A percentile compares a stretch with the other conserved stretches of the same genome.
Evolutionary conservation across 2,888 invertebrate genomes (phyloP).

Genomic region (Gastrophysa polygoni): DNA sequence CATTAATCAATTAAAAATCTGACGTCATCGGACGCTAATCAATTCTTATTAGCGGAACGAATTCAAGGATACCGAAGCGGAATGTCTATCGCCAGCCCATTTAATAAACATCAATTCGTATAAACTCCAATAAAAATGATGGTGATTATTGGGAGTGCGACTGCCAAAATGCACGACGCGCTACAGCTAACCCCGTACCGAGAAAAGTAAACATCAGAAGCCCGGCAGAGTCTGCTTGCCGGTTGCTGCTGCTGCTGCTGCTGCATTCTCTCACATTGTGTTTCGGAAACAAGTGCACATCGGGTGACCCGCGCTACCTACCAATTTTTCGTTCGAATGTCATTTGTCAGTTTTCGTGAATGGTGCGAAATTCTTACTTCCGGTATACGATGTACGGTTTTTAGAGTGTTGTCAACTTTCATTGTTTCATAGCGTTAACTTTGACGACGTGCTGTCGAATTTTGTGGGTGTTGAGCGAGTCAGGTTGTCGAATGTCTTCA

Average conservation of each 20-base stretch:
- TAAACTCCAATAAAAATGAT: neutral
- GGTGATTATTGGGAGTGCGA: conserved; percentile 3
- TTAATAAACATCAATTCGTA: no score
- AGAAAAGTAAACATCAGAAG: conserved; percentile 28
- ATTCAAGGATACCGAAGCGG: no score
- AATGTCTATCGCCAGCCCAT: no score
- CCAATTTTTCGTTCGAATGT: neutral
- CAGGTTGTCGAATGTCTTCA: neutral
- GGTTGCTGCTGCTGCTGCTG: neutral
- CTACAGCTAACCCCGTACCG: conserved; percentile 6
- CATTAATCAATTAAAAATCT: no score
- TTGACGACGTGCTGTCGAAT: no score
- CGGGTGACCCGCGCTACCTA: conserved; percentile 1
- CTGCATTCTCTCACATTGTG: conserved; percentile 28
- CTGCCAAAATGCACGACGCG: conserved; percentile 2
- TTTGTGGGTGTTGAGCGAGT: neutral
- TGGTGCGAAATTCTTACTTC: neutral
- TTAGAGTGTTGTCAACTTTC: no score
- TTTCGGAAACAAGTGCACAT: conserved; percentile 16
- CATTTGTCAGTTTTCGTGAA: neutral
- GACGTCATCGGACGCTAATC: no score
- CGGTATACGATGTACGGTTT: no score
- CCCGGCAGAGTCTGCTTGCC: conserved; percentile 14
- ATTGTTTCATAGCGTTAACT: neutral
- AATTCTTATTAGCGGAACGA: no score